A percentile compares a stretch with the other conserved stretches of the same genome.
Evolutionary conservation across 1,140 invertebrate genomes (phyloP).

Genomic region (Diabrotica virgifera): DNA sequence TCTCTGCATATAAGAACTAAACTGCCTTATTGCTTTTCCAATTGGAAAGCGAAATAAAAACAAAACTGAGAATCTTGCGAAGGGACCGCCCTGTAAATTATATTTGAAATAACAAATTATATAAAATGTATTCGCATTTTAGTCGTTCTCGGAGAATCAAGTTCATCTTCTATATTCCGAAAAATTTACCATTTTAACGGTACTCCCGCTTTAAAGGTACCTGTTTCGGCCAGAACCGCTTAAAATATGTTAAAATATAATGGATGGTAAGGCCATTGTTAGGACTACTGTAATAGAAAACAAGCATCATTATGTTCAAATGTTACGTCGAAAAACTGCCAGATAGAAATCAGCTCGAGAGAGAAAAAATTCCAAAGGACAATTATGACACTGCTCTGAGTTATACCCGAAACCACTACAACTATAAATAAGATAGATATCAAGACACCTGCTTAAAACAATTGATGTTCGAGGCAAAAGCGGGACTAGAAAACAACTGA

Average conservation of each 20-base stretch:
- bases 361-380: constrained; percentile 31
- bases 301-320: constrained; percentile 26
- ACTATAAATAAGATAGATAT: constrained; percentile 41
- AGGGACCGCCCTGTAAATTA: too few species aligned
- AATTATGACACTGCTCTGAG: constrained; percentile 39
- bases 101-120: too few species aligned
- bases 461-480: constrained; percentile 38
- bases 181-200: constrained; percentile 20
- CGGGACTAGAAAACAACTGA: constrained; percentile 26
- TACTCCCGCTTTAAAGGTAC: constrained; percentile 18
- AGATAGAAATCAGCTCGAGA: constrained; percentile 32
- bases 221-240: constrained; percentile 1
- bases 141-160: not conserved
- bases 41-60: too few species aligned
- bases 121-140: too few species aligned
- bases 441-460: constrained; percentile 39
- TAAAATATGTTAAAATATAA: constrained; percentile 20
- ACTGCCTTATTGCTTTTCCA: too few species aligned
- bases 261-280: constrained; percentile 16
- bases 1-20: too few species aligned
- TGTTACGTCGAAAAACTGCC: constrained; percentile 29
- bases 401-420: constrained; percentile 27
- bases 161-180: constrained; percentile 4
- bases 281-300: constrained; percentile 18
- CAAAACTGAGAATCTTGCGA: too few species aligned